phyloP scores from a whole-genome alignment of 2,113 vertebrate species.

The Crotophaga sulcirostris region DNA sequence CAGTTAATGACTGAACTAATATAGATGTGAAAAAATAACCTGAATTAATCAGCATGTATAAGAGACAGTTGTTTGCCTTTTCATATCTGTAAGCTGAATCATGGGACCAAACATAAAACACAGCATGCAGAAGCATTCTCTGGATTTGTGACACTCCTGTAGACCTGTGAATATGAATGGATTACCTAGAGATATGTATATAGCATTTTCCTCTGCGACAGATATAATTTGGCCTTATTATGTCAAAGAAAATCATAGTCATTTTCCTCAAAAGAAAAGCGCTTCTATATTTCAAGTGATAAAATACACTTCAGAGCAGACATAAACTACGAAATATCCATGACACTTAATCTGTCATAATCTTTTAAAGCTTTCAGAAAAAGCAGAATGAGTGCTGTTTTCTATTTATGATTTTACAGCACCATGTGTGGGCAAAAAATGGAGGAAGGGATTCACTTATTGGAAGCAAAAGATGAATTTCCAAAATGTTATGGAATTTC shows the following conservation, averaged over 20 bases:
- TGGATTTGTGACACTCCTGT: neutral
- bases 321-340: neutral
- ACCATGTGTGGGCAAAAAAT: neutral
- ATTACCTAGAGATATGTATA: neutral
- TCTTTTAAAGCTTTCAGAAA: slow-evolving; percentile 20
- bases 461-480: neutral
- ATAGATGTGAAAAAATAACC: neutral
- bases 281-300: neutral
- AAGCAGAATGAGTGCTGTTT: neutral
- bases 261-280: neutral
- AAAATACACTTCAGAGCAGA: neutral
- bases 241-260: neutral
- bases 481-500: neutral
- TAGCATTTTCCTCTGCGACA: neutral
- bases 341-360: neutral
- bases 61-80: neutral
- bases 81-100: neutral
- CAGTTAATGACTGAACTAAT: neutral
- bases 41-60: neutral
- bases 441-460: neutral
- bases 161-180: neutral
- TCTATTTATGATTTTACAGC: neutral
- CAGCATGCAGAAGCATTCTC: neutral
- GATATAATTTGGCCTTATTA: neutral
- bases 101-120: neutral